Evolutionary conservation across 2,113 vertebrate species (phyloP).

Genomic region (Raphicerus campestris): DNA sequence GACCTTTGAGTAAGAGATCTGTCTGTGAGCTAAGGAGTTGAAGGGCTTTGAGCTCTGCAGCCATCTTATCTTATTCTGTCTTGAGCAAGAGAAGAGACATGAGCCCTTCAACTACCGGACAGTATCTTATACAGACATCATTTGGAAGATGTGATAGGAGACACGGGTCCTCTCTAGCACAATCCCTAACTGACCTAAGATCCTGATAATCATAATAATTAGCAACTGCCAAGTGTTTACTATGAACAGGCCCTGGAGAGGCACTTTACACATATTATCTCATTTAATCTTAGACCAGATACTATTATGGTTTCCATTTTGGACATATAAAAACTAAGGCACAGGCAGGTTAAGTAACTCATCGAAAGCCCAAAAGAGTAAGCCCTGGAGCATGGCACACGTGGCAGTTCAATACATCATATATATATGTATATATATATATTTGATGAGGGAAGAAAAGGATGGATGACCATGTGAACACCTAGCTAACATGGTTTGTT

Average conservation of each 20-base stretch:
- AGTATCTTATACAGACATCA: background rate
- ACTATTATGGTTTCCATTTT: background rate
- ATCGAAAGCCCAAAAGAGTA: background rate
- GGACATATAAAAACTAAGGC: background rate
- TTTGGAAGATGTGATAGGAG: background rate
- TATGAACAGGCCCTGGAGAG: background rate
- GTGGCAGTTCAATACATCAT: fast-evolving
- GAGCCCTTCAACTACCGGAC: background rate
- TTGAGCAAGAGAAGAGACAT: background rate
- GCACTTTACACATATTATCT: background rate
- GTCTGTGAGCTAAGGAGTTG: background rate
- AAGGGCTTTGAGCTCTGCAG: background rate
- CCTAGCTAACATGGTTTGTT: background rate
- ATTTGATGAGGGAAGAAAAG: background rate
- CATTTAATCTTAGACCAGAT: background rate
- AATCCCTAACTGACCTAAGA: background rate
- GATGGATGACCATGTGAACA: background rate
- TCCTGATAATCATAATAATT: background rate
- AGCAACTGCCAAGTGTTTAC: background rate
- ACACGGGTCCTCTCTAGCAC: background rate
- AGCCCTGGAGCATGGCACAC: background rate
- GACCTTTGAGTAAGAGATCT: background rate
- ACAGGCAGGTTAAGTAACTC: background rate
- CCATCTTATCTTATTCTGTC: background rate
- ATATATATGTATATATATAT: background rate